A percentile compares a stretch with the other conserved stretches of the same genome.
Evolutionary conservation across 2,113 vertebrate species (phyloP).

Genomic region (Myanophis thanlyinensis): DNA sequence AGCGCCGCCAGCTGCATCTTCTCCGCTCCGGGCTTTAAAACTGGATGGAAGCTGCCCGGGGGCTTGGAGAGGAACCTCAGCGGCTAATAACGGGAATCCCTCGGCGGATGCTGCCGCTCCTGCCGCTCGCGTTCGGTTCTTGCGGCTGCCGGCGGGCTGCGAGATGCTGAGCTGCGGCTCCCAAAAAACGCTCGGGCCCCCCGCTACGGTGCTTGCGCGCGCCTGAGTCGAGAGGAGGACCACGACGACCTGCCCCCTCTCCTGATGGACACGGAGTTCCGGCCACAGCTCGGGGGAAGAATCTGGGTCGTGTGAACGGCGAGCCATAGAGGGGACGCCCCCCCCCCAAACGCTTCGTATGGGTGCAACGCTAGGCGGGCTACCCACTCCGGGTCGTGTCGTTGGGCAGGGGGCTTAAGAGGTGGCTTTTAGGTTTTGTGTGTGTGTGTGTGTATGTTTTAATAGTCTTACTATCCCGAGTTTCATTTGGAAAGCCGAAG

Average conservation of each 20-base stretch:
- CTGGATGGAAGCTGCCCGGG: neutral
- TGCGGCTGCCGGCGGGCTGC: neutral
- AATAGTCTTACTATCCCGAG: neutral
- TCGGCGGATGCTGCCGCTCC: neutral
- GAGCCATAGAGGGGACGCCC: neutral
- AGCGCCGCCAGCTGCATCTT: neutral
- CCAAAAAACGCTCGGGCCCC: neutral
- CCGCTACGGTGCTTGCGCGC: neutral
- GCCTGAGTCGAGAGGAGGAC: neutral
- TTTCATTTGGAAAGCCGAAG: neutral
- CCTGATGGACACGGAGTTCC: slow-evolving; percentile 1
- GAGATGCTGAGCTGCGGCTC: neutral
- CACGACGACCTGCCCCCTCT: neutral
- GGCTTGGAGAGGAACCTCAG: neutral
- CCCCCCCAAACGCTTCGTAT: neutral
- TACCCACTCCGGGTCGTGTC: neutral
- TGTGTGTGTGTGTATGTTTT: no score
- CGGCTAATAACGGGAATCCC: neutral
- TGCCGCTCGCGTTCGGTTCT: neutral
- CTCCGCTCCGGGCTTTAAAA: neutral
- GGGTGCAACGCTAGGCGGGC: slow-evolving; percentile 15
- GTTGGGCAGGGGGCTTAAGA: neutral
- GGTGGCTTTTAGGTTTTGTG: neutral
- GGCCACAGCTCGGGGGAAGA: neutral
- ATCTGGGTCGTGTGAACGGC: no score